phyloP scores from a whole-genome alignment of 2,888 invertebrate species.

The Andrena trimmerana region DNA sequence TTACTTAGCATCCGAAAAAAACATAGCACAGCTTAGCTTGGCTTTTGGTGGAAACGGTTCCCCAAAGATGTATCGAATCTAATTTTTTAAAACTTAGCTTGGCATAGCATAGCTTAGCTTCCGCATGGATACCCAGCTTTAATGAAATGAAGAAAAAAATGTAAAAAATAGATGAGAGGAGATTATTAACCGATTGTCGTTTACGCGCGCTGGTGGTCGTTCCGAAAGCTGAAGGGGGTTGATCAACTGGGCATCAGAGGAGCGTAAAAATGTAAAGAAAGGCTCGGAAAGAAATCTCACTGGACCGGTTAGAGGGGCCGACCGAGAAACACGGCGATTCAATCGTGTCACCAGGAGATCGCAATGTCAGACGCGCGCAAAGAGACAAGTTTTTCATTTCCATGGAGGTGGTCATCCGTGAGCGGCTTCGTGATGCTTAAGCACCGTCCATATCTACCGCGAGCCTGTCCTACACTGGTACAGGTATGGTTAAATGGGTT shows the following conservation, averaged over 20 bases:
- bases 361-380: constrained; percentile 42
- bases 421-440: constrained; percentile 30
- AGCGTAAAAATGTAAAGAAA: constrained; percentile 21
- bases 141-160: neutral
- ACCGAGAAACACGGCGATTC: constrained; percentile 50
- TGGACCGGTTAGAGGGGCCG: constrained; percentile 55
- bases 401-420: constrained; percentile 58
- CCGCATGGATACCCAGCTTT: neutral
- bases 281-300: constrained; percentile 32
- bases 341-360: constrained; percentile 61
- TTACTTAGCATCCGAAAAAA: too few relatives aligned
- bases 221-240: constrained; percentile 24
- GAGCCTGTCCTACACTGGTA: constrained; percentile 22
- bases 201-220: neutral
- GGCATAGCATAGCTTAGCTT: too few relatives aligned
- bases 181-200: neutral
- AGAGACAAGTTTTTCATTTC: constrained; percentile 59
- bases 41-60: too few relatives aligned
- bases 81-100: too few relatives aligned
- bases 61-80: too few relatives aligned
- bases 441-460: constrained; percentile 26
- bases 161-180: neutral
- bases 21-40: too few relatives aligned
- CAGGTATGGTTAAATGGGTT: constrained; percentile 67
- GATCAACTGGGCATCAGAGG: constrained; percentile 10